A percentile compares a stretch with the other conserved stretches of the same genome.
Conservation (phyloP, 2,797 vertebrate species). For the Melanotaenia maccullochi region DNA sequence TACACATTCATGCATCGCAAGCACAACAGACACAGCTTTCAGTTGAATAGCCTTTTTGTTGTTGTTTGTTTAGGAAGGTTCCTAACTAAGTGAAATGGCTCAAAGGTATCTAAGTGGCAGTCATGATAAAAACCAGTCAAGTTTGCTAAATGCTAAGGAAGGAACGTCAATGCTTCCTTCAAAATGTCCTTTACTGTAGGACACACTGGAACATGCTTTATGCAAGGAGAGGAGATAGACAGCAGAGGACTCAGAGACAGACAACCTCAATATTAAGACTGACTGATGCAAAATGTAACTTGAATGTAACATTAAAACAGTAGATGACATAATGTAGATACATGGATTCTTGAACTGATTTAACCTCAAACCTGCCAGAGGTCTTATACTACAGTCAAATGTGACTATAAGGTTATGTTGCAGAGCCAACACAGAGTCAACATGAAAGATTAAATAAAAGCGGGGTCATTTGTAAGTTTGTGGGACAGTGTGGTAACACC, state of each 20-base stretch:
- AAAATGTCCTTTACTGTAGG: not conserved
- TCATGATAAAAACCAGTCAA: not conserved
- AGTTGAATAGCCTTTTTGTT: not conserved
- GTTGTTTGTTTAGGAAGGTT: not conserved
- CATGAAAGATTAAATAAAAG: not conserved
- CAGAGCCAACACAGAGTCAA: not conserved
- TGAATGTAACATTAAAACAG: not conserved
- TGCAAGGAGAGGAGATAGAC: not conserved
- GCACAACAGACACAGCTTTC: not conserved
- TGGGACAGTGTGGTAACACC: not conserved
- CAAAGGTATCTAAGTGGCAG: not conserved
- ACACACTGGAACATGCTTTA: not conserved
- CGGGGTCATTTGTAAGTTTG: not conserved
- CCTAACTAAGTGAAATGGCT: not conserved
- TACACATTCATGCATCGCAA: not conserved
- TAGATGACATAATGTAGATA: no score
- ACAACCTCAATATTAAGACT: no score
- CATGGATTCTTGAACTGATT: not conserved
- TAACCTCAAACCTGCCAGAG: not conserved
- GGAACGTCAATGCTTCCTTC: not conserved
- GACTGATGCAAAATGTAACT: not conserved
- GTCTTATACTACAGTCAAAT: not conserved
- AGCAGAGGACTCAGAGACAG: not conserved
- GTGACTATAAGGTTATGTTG: not conserved
- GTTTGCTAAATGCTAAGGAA: not conserved